A percentile compares a stretch with the other conserved stretches of the same genome.
phyloP scores from a whole-genome alignment of 2,797 vertebrate genomes.

The Dromococcyx pavoninus region DNA sequence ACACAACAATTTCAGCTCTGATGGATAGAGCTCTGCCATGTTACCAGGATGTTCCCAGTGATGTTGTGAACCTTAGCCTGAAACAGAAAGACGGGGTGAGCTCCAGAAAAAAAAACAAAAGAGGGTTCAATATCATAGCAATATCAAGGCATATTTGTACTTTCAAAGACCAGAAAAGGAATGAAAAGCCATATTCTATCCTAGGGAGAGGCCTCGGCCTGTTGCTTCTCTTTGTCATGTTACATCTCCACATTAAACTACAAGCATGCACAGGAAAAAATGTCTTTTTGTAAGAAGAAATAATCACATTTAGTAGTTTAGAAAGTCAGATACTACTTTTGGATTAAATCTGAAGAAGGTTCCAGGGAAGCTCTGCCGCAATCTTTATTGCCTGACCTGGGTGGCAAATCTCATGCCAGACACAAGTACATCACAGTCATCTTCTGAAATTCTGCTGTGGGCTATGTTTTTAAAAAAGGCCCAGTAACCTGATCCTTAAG shows the following conservation, averaged over 20 bases:
- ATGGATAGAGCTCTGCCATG: not conserved
- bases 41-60: not conserved
- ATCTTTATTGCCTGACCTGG: not conserved
- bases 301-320: not conserved
- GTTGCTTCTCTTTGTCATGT: not conserved
- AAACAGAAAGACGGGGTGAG: not conserved
- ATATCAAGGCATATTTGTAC: not conserved
- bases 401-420: not conserved
- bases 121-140: not conserved
- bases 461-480: not conserved
- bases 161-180: not conserved
- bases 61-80: not conserved
- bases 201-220: not conserved
- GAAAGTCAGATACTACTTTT: not conserved
- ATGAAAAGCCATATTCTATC: not conserved
- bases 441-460: not conserved
- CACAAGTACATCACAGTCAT: not conserved
- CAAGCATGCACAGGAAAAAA: not conserved
- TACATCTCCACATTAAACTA: not conserved
- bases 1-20: not conserved
- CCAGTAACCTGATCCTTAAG: not conserved
- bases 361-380: not conserved
- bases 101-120: not conserved
- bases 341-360: not conserved
- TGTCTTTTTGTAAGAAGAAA: not conserved